phyloP scores from a whole-genome alignment of 2,797 vertebrate species.

The Alosa sapidissima region DNA sequence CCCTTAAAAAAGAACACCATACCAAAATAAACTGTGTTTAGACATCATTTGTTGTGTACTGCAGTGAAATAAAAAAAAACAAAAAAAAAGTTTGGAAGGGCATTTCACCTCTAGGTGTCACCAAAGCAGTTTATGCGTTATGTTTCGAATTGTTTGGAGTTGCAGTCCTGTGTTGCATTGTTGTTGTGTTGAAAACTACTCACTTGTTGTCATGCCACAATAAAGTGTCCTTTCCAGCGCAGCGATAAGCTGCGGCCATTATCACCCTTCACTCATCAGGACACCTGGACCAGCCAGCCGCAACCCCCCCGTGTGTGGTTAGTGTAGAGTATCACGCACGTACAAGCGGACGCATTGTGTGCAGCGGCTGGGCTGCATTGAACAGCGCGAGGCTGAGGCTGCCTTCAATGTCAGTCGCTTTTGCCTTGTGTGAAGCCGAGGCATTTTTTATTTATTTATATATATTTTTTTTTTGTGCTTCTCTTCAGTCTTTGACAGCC shows the following conservation, averaged over 20 bases:
- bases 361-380: constrained; percentile 8
- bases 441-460: neutral
- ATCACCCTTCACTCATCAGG: constrained; percentile 49
- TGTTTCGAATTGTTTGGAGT: constrained; percentile 40
- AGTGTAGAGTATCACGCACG: constrained; percentile 49
- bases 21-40: neutral
- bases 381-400: constrained; percentile 28
- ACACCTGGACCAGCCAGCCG: constrained; percentile 33
- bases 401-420: constrained; percentile 23
- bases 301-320: constrained; percentile 41
- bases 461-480: neutral
- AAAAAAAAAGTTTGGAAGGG: constrained; percentile 29
- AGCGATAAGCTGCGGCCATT: constrained; percentile 31
- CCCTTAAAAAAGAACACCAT: neutral
- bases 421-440: constrained; percentile 2
- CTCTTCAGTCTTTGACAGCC: constrained; percentile 10
- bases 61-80: neutral
- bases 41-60: neutral
- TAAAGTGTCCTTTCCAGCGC: neutral
- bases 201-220: neutral
- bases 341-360: constrained; percentile 46
- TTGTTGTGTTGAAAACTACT: neutral
- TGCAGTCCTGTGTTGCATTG: neutral
- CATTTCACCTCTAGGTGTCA: constrained; percentile 74
- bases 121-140: constrained; percentile 63